Evolutionary conservation across 2,888 invertebrate species (phyloP), one percentile per base, ranked within the genome.

Genomic region (Anthrax anthrax): DNA sequence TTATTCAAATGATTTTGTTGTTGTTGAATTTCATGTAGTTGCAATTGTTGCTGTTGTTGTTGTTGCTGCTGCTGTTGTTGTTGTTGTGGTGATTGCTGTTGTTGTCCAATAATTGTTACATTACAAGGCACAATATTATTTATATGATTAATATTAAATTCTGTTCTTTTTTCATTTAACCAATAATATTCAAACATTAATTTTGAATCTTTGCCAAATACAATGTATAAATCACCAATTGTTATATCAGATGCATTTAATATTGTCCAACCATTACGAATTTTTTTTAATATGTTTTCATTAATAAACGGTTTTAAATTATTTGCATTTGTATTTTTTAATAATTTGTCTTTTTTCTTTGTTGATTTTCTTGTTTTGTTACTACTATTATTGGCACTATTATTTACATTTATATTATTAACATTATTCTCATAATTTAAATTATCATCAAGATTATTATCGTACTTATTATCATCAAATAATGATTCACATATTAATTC

Each of bases 201-300:
- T 64, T 80, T 83, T 0, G 84, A 81, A 50, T 87, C 80, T 47
- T 65, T 60, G 1, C 70, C 70, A 59, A 87, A 84, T 80, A 92
- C 88, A 42, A 94, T 72, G 68, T 90, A 92, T 47, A 94, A 68
- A 68, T 95, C 92, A 0, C 92, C 92, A 29, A 95, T 74, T 5
- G 89, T 88, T 38, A 92, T 74, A 32, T 84, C 81, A 9, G 83
- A 84, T 1, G 83, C 80, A 59, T 82, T 83, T 16, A 75, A 70
- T 10, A 75, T 61, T 44, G 84, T 89, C 91, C 92, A 94, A 0
- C 92, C 92, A 34, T 57, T 58, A 44, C 67, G 61, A 39, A 69
- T 66, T 48, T 64, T 58, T 44, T 60, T 60, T n/a, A 67, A 58
- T 10, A 60, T 60, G 18, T 65, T 62, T 18, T 67, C 68, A 52